These are phyloP conservation scores for Takifugu bimaculatus DNA, from an alignment of 2,113 vertebrate genomes.

Conservation along the genomic window DNA sequence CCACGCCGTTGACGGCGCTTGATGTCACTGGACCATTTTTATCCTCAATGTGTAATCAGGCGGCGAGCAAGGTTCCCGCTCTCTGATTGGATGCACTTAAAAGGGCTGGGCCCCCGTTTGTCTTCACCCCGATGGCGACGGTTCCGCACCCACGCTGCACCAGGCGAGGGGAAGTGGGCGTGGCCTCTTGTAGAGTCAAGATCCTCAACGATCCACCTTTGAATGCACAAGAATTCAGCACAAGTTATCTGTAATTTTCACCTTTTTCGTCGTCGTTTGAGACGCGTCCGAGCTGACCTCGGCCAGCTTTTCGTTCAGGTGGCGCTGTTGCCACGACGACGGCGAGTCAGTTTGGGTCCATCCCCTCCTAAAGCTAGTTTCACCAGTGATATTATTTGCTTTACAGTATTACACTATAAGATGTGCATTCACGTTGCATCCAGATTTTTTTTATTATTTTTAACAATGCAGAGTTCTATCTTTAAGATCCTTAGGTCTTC, in stretches of 20 bases:
- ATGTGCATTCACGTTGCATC: constrained; percentile 70
- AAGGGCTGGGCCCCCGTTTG: constrained; percentile 51
- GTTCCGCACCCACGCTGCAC: constrained; percentile 42
- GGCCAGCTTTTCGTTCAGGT: constrained; percentile 15
- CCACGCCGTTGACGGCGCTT: constrained; percentile 28
- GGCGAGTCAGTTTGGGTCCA: constrained; percentile 34
- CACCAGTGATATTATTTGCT: constrained; percentile 40
- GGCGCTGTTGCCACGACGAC: constrained; percentile 32
- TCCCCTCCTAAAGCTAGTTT: constrained; percentile 22
- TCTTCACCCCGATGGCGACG: constrained; percentile 49
- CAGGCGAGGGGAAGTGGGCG: constrained; percentile 15
- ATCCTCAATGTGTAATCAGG: constrained; percentile 44
- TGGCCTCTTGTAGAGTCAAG: constrained; percentile 34
- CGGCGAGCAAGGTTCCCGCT: constrained; percentile 26
- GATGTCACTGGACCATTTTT: constrained; percentile 51
- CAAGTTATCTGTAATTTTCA: constrained; percentile 23
- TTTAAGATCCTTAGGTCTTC: constrained; percentile 82
- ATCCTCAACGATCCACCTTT: constrained; percentile 33
- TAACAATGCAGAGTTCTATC: constrained; percentile 70
- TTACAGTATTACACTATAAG: constrained; percentile 70
- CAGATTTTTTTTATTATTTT: constrained; percentile 41
- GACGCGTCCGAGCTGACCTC: constrained; percentile 1
- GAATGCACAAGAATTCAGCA: constrained; percentile 50
- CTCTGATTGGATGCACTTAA: constrained; percentile 62
- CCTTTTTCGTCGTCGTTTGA: constrained; percentile 20